Conservation (phyloP, 2,888 invertebrate genomes). For the Yponomeuta sedellus region DNA sequence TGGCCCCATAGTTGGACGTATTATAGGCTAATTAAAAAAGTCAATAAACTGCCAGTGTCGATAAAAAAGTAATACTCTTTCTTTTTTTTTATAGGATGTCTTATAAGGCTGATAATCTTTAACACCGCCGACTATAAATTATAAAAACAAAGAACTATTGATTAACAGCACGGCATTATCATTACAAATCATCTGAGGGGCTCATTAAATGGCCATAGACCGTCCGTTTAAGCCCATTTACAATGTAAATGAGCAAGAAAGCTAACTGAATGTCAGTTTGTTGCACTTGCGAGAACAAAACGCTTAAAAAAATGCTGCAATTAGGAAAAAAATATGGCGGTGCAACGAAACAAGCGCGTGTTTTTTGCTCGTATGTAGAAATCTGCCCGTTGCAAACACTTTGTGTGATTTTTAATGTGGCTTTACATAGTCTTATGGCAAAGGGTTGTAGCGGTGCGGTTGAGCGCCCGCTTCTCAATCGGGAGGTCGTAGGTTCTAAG, state of each 20-base stretch:
- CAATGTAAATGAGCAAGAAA: slow-evolving; percentile 19
- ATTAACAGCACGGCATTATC: slow-evolving; percentile 14
- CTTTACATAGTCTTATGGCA: not conserved
- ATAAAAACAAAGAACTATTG: slow-evolving; percentile 8
- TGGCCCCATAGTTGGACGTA: too few relatives aligned
- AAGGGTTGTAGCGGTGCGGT: not conserved
- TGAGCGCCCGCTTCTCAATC: not conserved
- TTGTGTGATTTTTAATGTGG: not conserved
- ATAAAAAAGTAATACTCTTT: not conserved
- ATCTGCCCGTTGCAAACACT: not conserved
- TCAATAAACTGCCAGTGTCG: not conserved
- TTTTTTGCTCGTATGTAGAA: too few relatives aligned
- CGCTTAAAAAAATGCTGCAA: slow-evolving; percentile 11
- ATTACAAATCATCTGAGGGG: slow-evolving; percentile 18
- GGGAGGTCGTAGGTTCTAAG: too few relatives aligned
- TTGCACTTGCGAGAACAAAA: slow-evolving; percentile 15
- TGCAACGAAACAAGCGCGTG: not conserved
- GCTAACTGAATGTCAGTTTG: slow-evolving; percentile 15
- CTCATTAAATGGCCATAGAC: slow-evolving; percentile 19
- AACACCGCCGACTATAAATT: slow-evolving; percentile 11
- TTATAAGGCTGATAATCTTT: slow-evolving; percentile 8
- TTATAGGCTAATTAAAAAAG: too few relatives aligned
- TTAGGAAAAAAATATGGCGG: not conserved
- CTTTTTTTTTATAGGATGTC: not conserved
- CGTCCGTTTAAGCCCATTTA: slow-evolving; percentile 18